Evolutionary conservation across 2,113 vertebrate genomes (phyloP).

Genomic region (Puma concolor): DNA sequence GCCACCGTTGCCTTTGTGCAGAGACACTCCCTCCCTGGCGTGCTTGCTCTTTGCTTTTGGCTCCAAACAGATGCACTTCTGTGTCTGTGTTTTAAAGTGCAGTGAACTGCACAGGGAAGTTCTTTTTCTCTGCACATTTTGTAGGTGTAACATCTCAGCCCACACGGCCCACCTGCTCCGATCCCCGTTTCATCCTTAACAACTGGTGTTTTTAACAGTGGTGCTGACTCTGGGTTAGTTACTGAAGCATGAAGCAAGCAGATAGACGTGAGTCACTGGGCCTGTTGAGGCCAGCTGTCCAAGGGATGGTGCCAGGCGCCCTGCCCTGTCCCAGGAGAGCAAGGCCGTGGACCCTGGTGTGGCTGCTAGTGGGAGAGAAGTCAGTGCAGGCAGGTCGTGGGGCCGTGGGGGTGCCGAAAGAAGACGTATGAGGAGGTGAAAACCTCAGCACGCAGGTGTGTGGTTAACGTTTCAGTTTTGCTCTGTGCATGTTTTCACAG

Average conservation of each 20-base stretch:
- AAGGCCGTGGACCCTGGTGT: neutral
- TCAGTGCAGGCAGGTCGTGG: neutral
- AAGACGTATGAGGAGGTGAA: neutral
- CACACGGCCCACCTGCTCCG: constrained; percentile 58
- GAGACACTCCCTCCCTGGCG: neutral
- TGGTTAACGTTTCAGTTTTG: neutral
- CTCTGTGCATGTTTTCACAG: neutral
- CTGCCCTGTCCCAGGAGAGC: neutral
- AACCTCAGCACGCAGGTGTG: neutral
- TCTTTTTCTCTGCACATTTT: constrained; percentile 57
- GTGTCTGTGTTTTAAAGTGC: constrained; percentile 35
- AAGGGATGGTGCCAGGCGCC: fast-evolving
- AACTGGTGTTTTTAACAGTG: constrained; percentile 47
- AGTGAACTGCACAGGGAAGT: neutral
- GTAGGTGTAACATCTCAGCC: constrained; percentile 60
- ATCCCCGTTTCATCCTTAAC: constrained; percentile 19
- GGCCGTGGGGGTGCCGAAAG: fast-evolving
- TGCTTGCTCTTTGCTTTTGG: neutral
- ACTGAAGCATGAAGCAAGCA: neutral
- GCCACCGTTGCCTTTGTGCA: neutral
- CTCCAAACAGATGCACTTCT: neutral
- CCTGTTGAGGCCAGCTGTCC: neutral
- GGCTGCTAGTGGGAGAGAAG: neutral
- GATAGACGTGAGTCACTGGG: neutral
- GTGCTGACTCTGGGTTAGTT: constrained; percentile 33